Percentiles rank a stretch among this genome's conserved stretches.
Evolutionary conservation across 1,140 invertebrate species (phyloP).

Genomic region (Drosophila lacertosa): DNA sequence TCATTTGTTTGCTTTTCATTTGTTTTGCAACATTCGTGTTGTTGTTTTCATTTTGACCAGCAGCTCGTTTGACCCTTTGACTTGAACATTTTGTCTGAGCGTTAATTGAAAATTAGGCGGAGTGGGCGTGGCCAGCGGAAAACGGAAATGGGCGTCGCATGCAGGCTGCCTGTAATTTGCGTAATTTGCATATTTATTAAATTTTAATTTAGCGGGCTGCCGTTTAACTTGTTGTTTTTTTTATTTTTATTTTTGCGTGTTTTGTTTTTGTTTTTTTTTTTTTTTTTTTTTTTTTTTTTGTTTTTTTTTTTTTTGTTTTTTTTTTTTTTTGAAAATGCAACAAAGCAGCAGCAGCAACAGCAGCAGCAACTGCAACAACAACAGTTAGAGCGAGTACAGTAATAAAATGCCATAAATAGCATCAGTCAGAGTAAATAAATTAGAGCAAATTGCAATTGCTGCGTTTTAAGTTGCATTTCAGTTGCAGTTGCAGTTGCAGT

Average conservation of each 20-base stretch:
- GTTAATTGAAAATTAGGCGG: constrained; percentile 76
- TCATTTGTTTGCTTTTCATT: constrained; percentile 29
- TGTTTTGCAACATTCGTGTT: constrained; percentile 60
- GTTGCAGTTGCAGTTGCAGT: constrained; percentile 40
- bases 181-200: constrained; percentile 80
- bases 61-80: constrained; percentile 47
- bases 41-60: constrained; percentile 30
- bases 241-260: not conserved
- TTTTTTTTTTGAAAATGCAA: constrained; percentile 52
- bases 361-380: constrained; percentile 5
- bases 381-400: constrained; percentile 9
- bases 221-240: constrained; percentile 5
- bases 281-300: not conserved
- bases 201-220: constrained; percentile 65
- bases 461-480: constrained; percentile 53
- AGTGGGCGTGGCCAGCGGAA: constrained; percentile 27
- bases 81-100: constrained; percentile 43
- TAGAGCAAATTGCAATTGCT: constrained; percentile 62
- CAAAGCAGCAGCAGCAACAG: constrained; percentile 5
- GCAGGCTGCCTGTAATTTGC: constrained; percentile 49
- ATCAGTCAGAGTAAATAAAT: constrained; percentile 73
- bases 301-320: not conserved
- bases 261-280: not conserved
- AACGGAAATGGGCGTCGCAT: constrained; percentile 63
- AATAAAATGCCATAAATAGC: constrained; percentile 69